Evolutionary conservation across 2,888 invertebrate species (phyloP), one percentile per base, ranked within the genome.

Genomic region (Hemaris fuciformis): DNA sequence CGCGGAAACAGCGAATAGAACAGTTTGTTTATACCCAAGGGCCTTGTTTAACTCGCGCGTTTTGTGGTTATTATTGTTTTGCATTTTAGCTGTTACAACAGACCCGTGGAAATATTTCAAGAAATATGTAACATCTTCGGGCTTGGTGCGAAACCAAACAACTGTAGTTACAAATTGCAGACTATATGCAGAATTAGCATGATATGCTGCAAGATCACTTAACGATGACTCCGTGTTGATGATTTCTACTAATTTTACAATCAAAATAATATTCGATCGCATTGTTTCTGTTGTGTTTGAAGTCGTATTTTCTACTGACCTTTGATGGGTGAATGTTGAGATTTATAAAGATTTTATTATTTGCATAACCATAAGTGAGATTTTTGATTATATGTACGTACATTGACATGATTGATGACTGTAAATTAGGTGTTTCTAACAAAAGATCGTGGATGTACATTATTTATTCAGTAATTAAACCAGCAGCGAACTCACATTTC

Each of bases 121-220:
- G 64, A 83, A 84, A 0, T 66, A 63, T 23, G 72, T 67, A 2
- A 79, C 66, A 57, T 68, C 63, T 31, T 71, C 64, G 0, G 68
- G 56, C 13, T 76, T 64, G 60, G 64, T 65, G 1, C 63, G 31
- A 59, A 65, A 66, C 84, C 83, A 84, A 23, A 80, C 70, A 0
- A 87, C 71, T 1, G 78, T 69, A 0, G 82, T 84, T 1, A 70
- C 65, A 23, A 67, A 66, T 34, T 75, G 60, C 2, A 60, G 59
- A 23, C 66, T 57, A 65, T 80, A 87, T 34, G 69, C 74, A 23
- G 74, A 67, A 62, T 75, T 80, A 22, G 81, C 77, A 62, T 82
- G 63, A 6, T 60, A 56, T 31, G 75, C 68, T 2, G 81, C 79
- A 42, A 68, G 73, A 42, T 80, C 65, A 45, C 73, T 65, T 34